Base-by-base conservation (phyloP, 2,113 vertebrate genomes). In the Pomatorhinus ruficollis region DNA sequence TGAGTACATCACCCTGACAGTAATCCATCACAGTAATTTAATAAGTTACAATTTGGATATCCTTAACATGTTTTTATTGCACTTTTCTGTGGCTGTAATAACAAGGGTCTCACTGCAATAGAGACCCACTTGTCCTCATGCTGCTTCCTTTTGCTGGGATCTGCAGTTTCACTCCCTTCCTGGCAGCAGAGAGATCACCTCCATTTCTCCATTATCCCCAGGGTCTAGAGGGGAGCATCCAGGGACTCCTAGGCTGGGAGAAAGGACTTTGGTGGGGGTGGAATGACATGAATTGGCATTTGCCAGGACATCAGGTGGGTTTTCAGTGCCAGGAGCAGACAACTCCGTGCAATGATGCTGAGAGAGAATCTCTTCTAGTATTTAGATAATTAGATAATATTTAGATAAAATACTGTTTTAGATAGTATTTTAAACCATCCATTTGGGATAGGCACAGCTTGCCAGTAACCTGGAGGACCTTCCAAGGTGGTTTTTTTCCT, bases 1-100 rank as follows among this genome's bases (percentile, higher is more conserved):
- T 93, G 80, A 90, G 68, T 68, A 87, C 60, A 89, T 93, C 77
- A 83, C 69, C 56, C 92, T 71, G 86, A 95, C 86, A 82, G 89
- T 78, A 92, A 95, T 95, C 83, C 72, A 21, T 92, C 95, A 81
- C 42, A 75, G 76, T 78, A 87, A 96, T 93, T 92, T 89, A 81
- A 49, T 11, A 87, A 80, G 89, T 89, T 71, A 71, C 54, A 93
- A 78, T 81, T 90, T 95, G 83, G 76, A 68, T 89, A 83, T 87
- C 68, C 47, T 81, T 83, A 53, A 44, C 11, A 3, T 44, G 57
- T 83, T 75, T 85, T 88, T 71, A 68, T 52, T 69, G 70, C 28
- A 15, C 54, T 86, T 89, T 76, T 52, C 66, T 13, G 11, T 37
- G 71, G 18, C 59, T 83, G 21, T 70, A 74, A 50, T 74, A 63